Percentiles rank a stretch among this genome's conserved stretches.
These are phyloP conservation scores for Pegea sp. DNA, from an alignment of 23 tunicate species.

Conservation along the genomic window DNA sequence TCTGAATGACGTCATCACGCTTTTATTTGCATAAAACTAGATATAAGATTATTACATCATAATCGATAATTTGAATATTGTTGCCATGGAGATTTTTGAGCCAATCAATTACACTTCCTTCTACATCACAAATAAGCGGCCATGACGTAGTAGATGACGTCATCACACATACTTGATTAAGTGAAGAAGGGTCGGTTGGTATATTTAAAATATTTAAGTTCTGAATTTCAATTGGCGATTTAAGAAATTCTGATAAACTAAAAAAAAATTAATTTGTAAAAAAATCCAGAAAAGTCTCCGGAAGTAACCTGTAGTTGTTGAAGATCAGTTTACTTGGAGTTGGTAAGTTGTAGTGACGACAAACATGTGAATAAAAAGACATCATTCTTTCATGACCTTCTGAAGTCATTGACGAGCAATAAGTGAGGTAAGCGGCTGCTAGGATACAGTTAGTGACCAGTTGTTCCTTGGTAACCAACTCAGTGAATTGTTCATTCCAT, in stretches of 20 bases:
- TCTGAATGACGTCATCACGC: slow-evolving; percentile 31
- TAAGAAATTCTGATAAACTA: slow-evolving; percentile 50
- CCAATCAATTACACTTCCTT: slow-evolving; percentile 49
- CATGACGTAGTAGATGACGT: slow-evolving; percentile 48
- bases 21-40: too few species aligned
- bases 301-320: slow-evolving; percentile 26
- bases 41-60: too few species aligned
- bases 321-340: slow-evolving; percentile 67
- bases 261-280: slow-evolving; percentile 2
- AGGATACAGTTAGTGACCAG: slow-evolving; percentile 79
- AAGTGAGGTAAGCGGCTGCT: slow-evolving; percentile 60
- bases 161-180: slow-evolving; percentile 58
- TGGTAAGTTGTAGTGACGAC: slow-evolving; percentile 82
- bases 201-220: slow-evolving; percentile 15
- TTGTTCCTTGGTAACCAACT: slow-evolving; percentile 45
- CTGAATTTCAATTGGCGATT: slow-evolving; percentile 31
- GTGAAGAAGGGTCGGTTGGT: slow-evolving; percentile 36
- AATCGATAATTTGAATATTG: background rate
- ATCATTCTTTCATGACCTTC: slow-evolving; percentile 61
- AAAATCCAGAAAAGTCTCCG: background rate
- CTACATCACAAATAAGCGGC: slow-evolving; percentile 77
- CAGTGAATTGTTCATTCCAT: slow-evolving; percentile 44
- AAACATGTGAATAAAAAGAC: slow-evolving; percentile 59
- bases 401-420: slow-evolving; percentile 71
- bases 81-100: background rate